Base-by-base conservation (phyloP, 2,113 vertebrate species). In the Psittacus erithacus region DNA sequence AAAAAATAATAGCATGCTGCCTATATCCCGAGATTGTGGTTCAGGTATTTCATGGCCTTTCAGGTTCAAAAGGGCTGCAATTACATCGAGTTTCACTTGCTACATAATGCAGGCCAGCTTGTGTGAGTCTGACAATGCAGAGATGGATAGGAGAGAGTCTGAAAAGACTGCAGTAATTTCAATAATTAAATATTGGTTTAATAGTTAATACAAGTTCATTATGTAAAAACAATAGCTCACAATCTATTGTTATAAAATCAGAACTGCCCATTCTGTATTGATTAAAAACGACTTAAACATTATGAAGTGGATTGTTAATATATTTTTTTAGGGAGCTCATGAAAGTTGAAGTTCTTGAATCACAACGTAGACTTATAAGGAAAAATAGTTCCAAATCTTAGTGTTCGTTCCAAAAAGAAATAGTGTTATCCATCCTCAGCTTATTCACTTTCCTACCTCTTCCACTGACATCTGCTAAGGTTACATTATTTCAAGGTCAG, bases 21-120 rank as follows among this genome's bases (percentile, higher is more conserved):
- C 82, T 79, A 65, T 67, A 46, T 86, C n/a, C 49, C 27, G 46
- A 63, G 76, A 59, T 86, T 88, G 88, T 77, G 8, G 16, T 82
- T 88, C 80, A 89, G 84, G 57, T 62, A 71, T 87, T 91, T 94
- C 18, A 62, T 79, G 81, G 91, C 76, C 70, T 89, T 95, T 53
- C 35, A 65, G 38, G 82, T 91, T 86, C 93, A 89, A 87, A 92
- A 85, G 77, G 67, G 44, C 67, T 87, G 52, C 65, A 82, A 25
- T 69, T 78, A 84, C 39, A 60, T 3, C 0, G 11, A 18, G 28
- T 62, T 93, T 88, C 75, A 41, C 44, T 82, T 76, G n/a, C 31
- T 79, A 10, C 27, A 10, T 52, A 57, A n/a, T 0, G 2, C 85
- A 80, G 75, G n/a, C 19, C 13, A 90, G 92, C 33, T 82, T 16